These are phyloP conservation scores for Acleris literana DNA, from an alignment of 2,888 invertebrate genomes.

Conservation along the genomic window DNA sequence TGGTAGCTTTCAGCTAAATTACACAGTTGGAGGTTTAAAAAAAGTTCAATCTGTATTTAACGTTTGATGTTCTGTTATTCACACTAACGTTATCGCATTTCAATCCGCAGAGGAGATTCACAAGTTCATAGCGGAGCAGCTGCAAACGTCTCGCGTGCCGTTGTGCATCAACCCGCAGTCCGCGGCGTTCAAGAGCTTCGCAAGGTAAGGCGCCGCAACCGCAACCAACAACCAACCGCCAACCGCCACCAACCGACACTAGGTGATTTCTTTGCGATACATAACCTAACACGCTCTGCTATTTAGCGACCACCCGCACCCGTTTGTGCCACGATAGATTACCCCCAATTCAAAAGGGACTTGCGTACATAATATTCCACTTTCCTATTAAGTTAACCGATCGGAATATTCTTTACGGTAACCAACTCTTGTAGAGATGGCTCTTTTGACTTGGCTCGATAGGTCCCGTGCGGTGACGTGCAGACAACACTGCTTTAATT, in stretches of 20 bases:
- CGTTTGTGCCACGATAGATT: conserved; percentile 58
- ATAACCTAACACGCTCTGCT: conserved; percentile 58
- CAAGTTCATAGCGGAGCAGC: conserved; percentile 98
- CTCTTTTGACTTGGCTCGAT: conserved; percentile 32
- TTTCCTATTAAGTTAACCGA: background rate
- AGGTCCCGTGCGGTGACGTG: conserved; percentile 45
- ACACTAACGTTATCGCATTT: conserved; percentile 7
- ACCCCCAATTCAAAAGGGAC: conserved; percentile 39
- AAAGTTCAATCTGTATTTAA: background rate
- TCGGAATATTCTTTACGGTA: background rate
- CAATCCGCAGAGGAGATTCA: conserved; percentile 95
- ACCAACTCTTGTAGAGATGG: background rate
- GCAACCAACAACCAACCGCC: conserved; percentile 50
- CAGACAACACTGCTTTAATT: conserved; percentile 54
- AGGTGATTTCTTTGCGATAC: conserved; percentile 84
- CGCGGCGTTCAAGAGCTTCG: conserved; percentile 99
- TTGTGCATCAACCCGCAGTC: conserved; percentile 99
- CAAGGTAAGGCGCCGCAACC: conserved; percentile 92
- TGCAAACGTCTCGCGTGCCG: conserved; percentile 97
- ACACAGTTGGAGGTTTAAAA: too few species aligned
- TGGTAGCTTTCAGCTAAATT: too few species aligned
- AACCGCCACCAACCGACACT: conserved; percentile 74
- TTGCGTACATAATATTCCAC: conserved; percentile 1
- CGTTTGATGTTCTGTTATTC: background rate
- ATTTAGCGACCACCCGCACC: conserved; percentile 78